Evolutionary conservation across 64 coral and sea anemone genomes (phyloP).

Genomic region (Pocillopora damicornis): DNA sequence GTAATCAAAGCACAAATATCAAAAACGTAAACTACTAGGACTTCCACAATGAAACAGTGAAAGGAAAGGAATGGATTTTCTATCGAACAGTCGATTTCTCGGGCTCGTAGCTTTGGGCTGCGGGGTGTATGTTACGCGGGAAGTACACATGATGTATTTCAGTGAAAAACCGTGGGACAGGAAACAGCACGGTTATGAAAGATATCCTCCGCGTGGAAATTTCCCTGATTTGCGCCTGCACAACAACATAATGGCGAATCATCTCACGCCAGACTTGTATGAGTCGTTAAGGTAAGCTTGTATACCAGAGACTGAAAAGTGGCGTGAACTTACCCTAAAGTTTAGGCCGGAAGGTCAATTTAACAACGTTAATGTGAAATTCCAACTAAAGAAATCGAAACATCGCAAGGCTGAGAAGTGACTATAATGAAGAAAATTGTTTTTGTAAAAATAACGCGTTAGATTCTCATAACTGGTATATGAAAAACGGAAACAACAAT

Average conservation of each 20-base stretch:
- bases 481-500: too few relatives aligned
- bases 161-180: slow-evolving; percentile 21
- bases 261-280: slow-evolving; percentile 80
- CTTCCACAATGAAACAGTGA: neutral
- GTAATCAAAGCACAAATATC: neutral
- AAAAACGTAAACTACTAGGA: neutral
- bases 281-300: slow-evolving; percentile 55
- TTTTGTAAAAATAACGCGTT: too few relatives aligned
- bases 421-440: too few relatives aligned
- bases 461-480: too few relatives aligned
- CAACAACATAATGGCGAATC: slow-evolving; percentile 67
- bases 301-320: neutral
- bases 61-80: neutral
- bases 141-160: slow-evolving; percentile 13
- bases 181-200: slow-evolving; percentile 50
- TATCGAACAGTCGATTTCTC: slow-evolving; percentile 14
- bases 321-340: neutral
- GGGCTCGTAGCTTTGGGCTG: slow-evolving; percentile 58
- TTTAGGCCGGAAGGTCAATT: too few relatives aligned
- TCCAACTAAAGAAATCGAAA: too few relatives aligned
- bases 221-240: slow-evolving; percentile 80
- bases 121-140: slow-evolving; percentile 53
- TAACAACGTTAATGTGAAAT: too few relatives aligned
- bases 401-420: too few relatives aligned
- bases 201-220: slow-evolving; percentile 51